Evolutionary conservation across 1,140 invertebrate species (phyloP).

Genomic region (Hyles euphorbiae): DNA sequence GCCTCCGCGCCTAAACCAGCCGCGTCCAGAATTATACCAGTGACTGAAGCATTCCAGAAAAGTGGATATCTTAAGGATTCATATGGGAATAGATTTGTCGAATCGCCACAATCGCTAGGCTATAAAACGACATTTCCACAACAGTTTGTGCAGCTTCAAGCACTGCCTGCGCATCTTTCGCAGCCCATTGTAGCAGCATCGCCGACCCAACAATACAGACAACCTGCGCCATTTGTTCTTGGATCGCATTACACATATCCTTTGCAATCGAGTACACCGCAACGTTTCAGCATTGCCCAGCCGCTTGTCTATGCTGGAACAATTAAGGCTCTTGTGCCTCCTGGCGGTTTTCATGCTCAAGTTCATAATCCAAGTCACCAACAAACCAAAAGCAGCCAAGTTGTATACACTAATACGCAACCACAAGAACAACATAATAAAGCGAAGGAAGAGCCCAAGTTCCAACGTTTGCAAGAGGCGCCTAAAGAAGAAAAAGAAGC

Average conservation of each 20-base stretch:
- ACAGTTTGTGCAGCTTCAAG: conserved; percentile 60
- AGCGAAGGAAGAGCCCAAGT: conserved; percentile 33
- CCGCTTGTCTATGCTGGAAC: conserved; percentile 33
- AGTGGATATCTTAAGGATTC: conserved; percentile 53
- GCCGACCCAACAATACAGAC: conserved; percentile 42
- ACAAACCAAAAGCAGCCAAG: conserved; percentile 39
- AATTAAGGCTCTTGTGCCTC: conserved; percentile 29
- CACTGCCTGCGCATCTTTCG: conserved; percentile 52
- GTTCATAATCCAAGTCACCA: conserved; percentile 28
- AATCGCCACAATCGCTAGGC: conserved; percentile 36
- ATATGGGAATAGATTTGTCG: conserved; percentile 54
- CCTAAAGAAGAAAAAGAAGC: conserved; percentile 23
- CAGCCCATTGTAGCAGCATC: conserved; percentile 49
- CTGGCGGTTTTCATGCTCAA: conserved; percentile 17
- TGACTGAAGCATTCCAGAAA: conserved; percentile 43
- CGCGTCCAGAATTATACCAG: conserved; percentile 35
- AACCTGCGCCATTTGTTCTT: conserved; percentile 42
- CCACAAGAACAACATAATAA: conserved; percentile 22
- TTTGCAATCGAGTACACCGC: conserved; percentile 31
- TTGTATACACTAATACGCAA: conserved; percentile 30
- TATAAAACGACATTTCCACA: conserved; percentile 54
- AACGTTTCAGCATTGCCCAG: conserved; percentile 33
- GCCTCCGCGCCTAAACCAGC: conserved; percentile 29
- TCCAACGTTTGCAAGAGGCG: conserved; percentile 32
- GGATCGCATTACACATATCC: conserved; percentile 36